Evolutionary conservation across 2,113 vertebrate species (phyloP).

Genomic region (Crocuta crocuta): DNA sequence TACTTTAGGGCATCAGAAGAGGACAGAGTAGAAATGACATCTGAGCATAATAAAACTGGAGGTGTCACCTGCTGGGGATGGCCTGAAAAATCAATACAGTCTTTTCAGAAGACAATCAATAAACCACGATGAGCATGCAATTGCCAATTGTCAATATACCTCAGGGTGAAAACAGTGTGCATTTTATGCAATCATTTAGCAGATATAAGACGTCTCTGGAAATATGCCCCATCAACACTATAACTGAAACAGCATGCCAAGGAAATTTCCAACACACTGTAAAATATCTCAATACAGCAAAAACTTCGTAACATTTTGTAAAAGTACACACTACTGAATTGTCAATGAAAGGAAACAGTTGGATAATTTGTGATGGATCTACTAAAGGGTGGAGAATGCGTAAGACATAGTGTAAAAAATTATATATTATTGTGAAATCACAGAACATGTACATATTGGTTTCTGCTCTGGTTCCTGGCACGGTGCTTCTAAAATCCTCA

Average conservation of each 20-base stretch:
- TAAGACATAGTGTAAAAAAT: not conserved
- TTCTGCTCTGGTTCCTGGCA: not conserved
- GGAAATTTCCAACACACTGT: not conserved
- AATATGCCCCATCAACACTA: not conserved
- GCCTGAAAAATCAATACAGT: slow-evolving; percentile 31
- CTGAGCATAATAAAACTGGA: not conserved
- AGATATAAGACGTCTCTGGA: not conserved
- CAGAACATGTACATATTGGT: not conserved
- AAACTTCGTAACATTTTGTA: not conserved
- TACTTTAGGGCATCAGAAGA: not conserved
- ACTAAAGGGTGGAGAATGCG: not conserved
- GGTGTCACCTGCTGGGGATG: not conserved
- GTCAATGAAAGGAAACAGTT: not conserved
- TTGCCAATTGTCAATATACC: slow-evolving; percentile 4
- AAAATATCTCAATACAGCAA: not conserved
- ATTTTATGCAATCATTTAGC: slow-evolving; percentile 20
- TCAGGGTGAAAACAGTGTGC: not conserved
- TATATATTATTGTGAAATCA: not conserved
- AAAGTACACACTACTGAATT: not conserved
- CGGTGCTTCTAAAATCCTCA: not conserved
- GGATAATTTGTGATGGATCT: not conserved
- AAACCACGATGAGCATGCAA: no score
- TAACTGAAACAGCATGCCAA: not conserved
- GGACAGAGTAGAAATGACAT: not conserved
- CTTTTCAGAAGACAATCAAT: not conserved